Evolutionary conservation across 2,797 vertebrate genomes (phyloP), one percentile per base, ranked within the genome.

Genomic region (Crocodylus rhombifer): DNA sequence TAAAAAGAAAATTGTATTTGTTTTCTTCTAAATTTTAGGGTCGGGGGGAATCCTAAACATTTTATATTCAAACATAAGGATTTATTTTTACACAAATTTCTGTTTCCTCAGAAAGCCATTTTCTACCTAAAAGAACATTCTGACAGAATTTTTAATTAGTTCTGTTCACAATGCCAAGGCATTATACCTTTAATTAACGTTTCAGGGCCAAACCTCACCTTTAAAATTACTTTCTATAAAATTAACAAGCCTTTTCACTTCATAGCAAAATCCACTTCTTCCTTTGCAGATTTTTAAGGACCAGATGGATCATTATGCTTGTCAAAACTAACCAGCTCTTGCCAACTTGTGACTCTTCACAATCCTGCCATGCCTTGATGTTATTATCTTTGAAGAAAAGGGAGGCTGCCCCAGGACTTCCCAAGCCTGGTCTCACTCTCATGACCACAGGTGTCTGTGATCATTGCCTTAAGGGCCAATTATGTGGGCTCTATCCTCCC

Each of bases 271-370:
- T 63, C 36, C 86, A 51, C 30, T 79, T 76, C 81, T 86, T 94
- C 51, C 74, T 94, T 84, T 71, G 91, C 16, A 94, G 91, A 63
- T n/a, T 8, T 82, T 95, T 84, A 90, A 93, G 83, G 81, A 42
- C 86, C 83, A 74, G 23, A 30, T 61, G 28, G 25, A 80, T 75
- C 5, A 77, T 51, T 93, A 85, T 26, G 58, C 65, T 84, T 91
- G 91, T 77, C 64, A 80, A 80, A 42, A 62, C 87, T 77, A 33
- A 90, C 89, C 42, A 42, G 42, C 80, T 90, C 91, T 60, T 10
- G 5, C 79, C 82, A 65, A 92, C 42, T 42, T 42, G 42, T 42
- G 42, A 42, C 42, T 42, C 42, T 42, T 42, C 42, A 42, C 42
- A 42, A 42, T 7, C 42, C 8, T 9, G 8, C 42, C 42, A 42